Evolutionary conservation across 2,113 vertebrate species (phyloP), one percentile per base, ranked within the genome.

Genomic region (Chaetops frenatus): DNA sequence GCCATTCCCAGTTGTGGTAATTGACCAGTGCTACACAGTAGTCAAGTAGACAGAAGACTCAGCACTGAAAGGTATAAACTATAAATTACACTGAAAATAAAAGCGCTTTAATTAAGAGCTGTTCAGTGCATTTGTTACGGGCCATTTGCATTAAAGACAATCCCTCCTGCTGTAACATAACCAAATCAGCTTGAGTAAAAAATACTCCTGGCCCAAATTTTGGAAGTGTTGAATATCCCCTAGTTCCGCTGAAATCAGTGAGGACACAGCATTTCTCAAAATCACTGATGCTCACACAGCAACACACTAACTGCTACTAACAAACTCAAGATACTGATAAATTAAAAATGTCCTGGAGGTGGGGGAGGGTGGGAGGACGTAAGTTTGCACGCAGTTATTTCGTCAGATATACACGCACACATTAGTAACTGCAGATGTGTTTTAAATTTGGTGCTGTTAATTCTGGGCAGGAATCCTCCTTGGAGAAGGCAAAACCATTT

Each of bases 281-380:
- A 79, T 44, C 69, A 94, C 93, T 86, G 95, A 96, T 89, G 82
- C 73, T 92, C 90, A 95, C 94, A 95, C 91, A 97, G 97, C 93
- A 98, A 97, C 95, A 98, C 90, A 85, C 73, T 96, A 96, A 85
- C 78, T 89, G 67, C 88, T 94, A 97, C 81, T 60, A 85, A 96
- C 78, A 84, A 97, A 95, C 93, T 74, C 40, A 80, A 58, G 91
- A 95, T 53, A 94, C 78, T 50, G 93, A 93, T 96, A 90, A 95
- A 92, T 93, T 90, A 81, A 97, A 97, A 58, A 45, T 0, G 45
- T 88, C 95, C 78, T 85, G 87, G 88, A 86, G 45, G 53, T 16
- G 80, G 62, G 71, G 38, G 35, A 74, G 83, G 50, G 35, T 62
- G 79, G 60, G 54, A 92, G 94, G 73, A 53, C 17, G 0, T 23